These are phyloP conservation scores for Hirtodrosophila confusa DNA, from an alignment of 2,888 invertebrate genomes.

Conservation along the genomic window DNA sequence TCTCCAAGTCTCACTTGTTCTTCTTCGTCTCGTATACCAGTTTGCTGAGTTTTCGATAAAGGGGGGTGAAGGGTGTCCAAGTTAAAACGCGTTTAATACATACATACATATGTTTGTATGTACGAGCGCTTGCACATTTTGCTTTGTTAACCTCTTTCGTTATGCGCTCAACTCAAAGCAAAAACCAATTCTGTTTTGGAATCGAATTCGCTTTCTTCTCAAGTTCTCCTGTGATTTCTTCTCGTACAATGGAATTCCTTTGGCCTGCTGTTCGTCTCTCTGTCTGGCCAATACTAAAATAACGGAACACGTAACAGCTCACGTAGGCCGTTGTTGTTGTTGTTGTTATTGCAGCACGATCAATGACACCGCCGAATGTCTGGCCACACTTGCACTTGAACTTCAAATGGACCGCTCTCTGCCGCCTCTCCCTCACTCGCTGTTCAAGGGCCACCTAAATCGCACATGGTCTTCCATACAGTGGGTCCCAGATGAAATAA, in stretches of 20 bases:
- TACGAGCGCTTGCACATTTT: slow-evolving; percentile 68
- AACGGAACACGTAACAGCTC: slow-evolving; percentile 38
- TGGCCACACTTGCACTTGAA: slow-evolving; percentile 43
- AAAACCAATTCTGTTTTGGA: slow-evolving; percentile 66
- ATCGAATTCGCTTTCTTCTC: slow-evolving; percentile 77
- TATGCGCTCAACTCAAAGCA: slow-evolving; percentile 54
- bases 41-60: slow-evolving; percentile 35
- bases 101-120: not conserved
- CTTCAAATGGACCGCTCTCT: slow-evolving; percentile 28
- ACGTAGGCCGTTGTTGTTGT: slow-evolving; percentile 33
- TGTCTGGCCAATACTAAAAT: slow-evolving; percentile 2
- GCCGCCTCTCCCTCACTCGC: slow-evolving; percentile 1
- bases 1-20: slow-evolving; percentile 38
- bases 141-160: slow-evolving; percentile 79
- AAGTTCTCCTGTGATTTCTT: slow-evolving; percentile 28
- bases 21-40: slow-evolving; percentile 66
- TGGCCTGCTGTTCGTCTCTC: slow-evolving; percentile 3
- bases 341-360: slow-evolving; percentile 16
- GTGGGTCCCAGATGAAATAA: too few species aligned
- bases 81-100: slow-evolving; percentile 77
- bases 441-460: slow-evolving; percentile 5
- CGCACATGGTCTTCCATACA: slow-evolving; percentile 3
- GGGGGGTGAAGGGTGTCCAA: slow-evolving; percentile 38
- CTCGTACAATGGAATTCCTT: slow-evolving; percentile 32
- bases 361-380: slow-evolving; percentile 20